Conservation (phyloP, 2,888 invertebrate genomes). For the Diploptera punctata region DNA sequence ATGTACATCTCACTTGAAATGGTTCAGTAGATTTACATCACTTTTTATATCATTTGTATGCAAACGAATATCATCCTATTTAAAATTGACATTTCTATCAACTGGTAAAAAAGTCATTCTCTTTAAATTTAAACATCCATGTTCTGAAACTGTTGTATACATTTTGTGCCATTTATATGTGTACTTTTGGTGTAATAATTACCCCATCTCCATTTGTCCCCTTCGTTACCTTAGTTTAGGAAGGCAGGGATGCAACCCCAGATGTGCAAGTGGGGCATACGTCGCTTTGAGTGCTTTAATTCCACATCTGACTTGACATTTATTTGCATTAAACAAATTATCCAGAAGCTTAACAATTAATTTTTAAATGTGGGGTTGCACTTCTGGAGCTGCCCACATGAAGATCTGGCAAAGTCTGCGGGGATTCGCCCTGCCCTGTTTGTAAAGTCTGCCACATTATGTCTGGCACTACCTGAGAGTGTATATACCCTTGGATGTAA, state of each 20-base stretch:
- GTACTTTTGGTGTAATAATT: slow-evolving; percentile 43
- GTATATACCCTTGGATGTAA: slow-evolving; percentile 41
- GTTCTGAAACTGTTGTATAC: slow-evolving; percentile 43
- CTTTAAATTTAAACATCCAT: slow-evolving; percentile 42
- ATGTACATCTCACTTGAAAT: slow-evolving; percentile 33
- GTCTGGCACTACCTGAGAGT: slow-evolving; percentile 28
- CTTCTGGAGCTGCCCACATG: background rate
- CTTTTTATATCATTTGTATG: slow-evolving; percentile 42
- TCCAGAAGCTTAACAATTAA: too few species aligned
- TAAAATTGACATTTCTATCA: slow-evolving; percentile 41
- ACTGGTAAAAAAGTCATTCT: slow-evolving; percentile 36
- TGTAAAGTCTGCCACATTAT: slow-evolving; percentile 16
- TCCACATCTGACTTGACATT: background rate
- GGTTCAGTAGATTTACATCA: slow-evolving; percentile 41
- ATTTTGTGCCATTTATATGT: slow-evolving; percentile 43
- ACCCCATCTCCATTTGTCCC: slow-evolving; percentile 38
- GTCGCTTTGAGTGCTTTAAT: background rate
- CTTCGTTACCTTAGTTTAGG: slow-evolving; percentile 40
- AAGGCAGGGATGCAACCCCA: slow-evolving; percentile 1
- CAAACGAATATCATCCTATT: slow-evolving; percentile 37
- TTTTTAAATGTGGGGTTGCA: too few species aligned
- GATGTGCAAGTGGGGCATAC: slow-evolving; percentile 2
- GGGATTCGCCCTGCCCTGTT: background rate
- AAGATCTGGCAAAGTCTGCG: slow-evolving; percentile 13
- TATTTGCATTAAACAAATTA: background rate